A percentile compares a stretch with the other conserved stretches of the same genome.
These are phyloP conservation scores for Onychomys leucogaster DNA, from an alignment of 2,797 vertebrate genomes.

Conservation along the genomic window DNA sequence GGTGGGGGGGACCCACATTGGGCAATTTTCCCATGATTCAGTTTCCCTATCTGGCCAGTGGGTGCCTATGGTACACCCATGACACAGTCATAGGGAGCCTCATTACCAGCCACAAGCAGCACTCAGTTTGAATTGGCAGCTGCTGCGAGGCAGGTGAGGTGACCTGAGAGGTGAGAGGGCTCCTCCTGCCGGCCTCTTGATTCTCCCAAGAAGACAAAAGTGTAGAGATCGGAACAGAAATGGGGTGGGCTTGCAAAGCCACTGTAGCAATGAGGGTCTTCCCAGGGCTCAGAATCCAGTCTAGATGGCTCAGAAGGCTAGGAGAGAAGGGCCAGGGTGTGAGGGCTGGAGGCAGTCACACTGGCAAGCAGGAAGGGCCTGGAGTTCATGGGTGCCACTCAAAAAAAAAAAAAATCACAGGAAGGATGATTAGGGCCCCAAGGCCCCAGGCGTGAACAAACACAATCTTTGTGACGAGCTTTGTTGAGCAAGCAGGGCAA, in stretches of 20 bases:
- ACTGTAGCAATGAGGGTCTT: not conserved
- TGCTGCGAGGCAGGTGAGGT: not conserved
- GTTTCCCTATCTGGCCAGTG: not conserved
- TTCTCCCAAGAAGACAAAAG: not conserved
- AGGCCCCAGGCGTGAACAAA: constrained; percentile 82
- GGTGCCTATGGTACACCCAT: rapidly evolving
- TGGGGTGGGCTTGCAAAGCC: not conserved
- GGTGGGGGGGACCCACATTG: not conserved
- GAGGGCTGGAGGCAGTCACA: not conserved
- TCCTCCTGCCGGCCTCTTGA: not conserved
- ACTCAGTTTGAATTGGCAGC: too few species aligned
- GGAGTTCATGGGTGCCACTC: constrained; percentile 61
- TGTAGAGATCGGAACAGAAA: not conserved
- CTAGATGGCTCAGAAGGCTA: not conserved
- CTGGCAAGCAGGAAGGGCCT: constrained; percentile 11
- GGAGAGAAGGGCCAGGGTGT: rapidly evolving
- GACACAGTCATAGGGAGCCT: rapidly evolving
- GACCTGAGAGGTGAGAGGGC: not conserved
- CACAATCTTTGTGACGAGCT: constrained; percentile 75
- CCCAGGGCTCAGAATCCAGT: not conserved
- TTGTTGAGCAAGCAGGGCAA: constrained; percentile 81
- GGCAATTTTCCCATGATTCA: not conserved
- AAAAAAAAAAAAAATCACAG: constrained; percentile 45
- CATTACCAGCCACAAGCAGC: too few species aligned
- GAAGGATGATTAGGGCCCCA: constrained; percentile 75